Conservation (phyloP, 2,888 invertebrate species). For the Cenopis cana region DNA sequence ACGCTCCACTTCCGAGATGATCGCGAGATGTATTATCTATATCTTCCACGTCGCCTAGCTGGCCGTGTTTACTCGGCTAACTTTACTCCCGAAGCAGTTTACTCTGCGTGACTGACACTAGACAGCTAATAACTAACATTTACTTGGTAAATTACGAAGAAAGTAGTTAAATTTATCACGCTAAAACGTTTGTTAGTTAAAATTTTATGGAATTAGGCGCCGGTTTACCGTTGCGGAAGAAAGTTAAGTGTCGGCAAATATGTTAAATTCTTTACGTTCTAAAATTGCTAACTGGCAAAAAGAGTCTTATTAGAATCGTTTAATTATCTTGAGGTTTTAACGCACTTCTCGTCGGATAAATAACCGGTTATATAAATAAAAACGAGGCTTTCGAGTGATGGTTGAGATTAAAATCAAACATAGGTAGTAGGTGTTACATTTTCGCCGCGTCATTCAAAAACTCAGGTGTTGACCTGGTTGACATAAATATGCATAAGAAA, state of each 20-base stretch:
- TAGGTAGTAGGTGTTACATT: conserved; percentile 3
- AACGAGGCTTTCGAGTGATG: conserved; percentile 25
- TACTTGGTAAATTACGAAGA: conserved; percentile 49
- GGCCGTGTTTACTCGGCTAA: conserved; percentile 79
- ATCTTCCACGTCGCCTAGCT: conserved; percentile 74
- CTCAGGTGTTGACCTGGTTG: conserved; percentile 22
- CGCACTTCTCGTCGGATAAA: conserved; percentile 1
- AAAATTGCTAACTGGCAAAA: conserved; percentile 59
- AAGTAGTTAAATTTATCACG: conserved; percentile 60
- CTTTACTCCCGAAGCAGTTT: conserved; percentile 62
- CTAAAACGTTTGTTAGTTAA: conserved; percentile 48
- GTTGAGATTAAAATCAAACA: not conserved
- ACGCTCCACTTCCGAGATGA: conserved; percentile 60
- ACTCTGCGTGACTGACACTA: conserved; percentile 36
- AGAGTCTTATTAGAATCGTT: conserved; percentile 70
- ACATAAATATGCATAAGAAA: conserved; percentile 37
- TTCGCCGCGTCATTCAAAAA: conserved; percentile 32
- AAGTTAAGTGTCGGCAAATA: conserved; percentile 67
- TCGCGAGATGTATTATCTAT: conserved; percentile 55
- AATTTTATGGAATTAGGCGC: conserved; percentile 58
- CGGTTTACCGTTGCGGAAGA: conserved; percentile 76
- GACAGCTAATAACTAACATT: conserved; percentile 36
- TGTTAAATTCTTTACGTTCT: conserved; percentile 61
- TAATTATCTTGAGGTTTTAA: conserved; percentile 18
- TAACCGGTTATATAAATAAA: conserved; percentile 31